Evolutionary conservation across 1,140 invertebrate species (phyloP).

Genomic region (Drosophila kohkoa): DNA sequence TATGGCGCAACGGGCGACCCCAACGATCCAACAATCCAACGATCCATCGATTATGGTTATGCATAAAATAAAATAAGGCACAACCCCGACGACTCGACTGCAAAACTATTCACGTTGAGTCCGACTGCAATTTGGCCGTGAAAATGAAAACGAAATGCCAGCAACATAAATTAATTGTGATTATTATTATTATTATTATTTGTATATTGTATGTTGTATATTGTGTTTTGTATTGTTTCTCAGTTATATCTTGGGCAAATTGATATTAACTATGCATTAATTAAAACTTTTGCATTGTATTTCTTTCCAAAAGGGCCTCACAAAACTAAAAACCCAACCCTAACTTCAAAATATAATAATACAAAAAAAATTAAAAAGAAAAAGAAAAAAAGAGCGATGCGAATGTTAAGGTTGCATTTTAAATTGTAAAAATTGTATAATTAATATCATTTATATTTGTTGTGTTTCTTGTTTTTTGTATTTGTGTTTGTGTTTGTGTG

Average conservation of each 20-base stretch:
- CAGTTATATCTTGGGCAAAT: constrained; percentile 39
- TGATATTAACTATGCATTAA: constrained; percentile 63
- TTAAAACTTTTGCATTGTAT: constrained; percentile 52
- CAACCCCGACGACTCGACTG: constrained; percentile 1
- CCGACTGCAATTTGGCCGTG: constrained; percentile 70
- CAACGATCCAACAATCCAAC: constrained; percentile 11
- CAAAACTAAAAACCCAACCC: constrained; percentile 9
- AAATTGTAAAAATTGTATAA: constrained; percentile 17
- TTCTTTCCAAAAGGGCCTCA: constrained; percentile 21
- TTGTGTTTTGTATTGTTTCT: constrained; percentile 35
- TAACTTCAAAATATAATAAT: neutral
- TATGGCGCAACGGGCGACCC: constrained; percentile 14
- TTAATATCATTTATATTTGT: constrained; percentile 15
- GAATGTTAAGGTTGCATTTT: constrained; percentile 37
- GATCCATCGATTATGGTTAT: constrained; percentile 36
- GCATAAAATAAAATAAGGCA: constrained; percentile 33
- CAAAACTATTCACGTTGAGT: constrained; percentile 27
- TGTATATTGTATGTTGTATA: constrained; percentile 54
- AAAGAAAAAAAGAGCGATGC: neutral
- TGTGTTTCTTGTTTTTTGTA: no score
- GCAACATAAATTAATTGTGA: constrained; percentile 78
- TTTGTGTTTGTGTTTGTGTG: neutral
- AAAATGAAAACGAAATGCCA: constrained; percentile 80
- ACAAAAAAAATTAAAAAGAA: neutral
- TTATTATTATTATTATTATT: constrained; percentile 69